Evolutionary conservation across 1,140 invertebrate species (phyloP).

Genomic region (Coenobita brevimanus): DNA sequence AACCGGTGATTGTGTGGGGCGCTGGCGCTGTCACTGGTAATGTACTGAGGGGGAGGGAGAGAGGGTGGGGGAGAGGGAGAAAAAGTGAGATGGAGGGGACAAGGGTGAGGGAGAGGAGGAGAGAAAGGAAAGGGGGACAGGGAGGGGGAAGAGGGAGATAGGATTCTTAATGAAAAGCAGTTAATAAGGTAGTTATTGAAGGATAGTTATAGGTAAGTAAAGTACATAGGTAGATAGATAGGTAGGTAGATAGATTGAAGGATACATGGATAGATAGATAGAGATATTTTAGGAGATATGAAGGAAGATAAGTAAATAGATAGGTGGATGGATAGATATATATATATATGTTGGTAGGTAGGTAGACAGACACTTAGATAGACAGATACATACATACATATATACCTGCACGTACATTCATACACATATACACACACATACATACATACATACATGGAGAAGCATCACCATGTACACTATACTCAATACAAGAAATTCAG

Average conservation of each 20-base stretch:
- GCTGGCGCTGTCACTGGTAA: no score
- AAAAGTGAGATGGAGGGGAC: background rate
- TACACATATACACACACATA: background rate
- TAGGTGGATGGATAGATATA: background rate
- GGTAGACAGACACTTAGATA: background rate
- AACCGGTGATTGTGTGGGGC: no score
- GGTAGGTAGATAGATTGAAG: background rate
- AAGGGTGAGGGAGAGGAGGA: background rate
- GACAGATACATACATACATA: background rate
- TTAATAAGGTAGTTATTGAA: no score
- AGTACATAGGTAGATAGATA: background rate
- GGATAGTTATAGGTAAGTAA: background rate
- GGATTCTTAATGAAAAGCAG: background rate
- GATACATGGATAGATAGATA: no score
- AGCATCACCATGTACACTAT: no score
- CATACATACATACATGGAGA: background rate
- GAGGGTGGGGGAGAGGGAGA: background rate
- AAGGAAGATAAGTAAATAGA: background rate
- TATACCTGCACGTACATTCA: background rate
- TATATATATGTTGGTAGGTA: background rate
- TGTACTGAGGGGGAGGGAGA: slow-evolving; percentile 10
- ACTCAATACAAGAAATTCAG: no score
- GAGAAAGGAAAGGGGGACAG: background rate
- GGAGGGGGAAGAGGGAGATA: background rate
- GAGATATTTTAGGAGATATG: background rate